Conservation (phyloP, 1,140 invertebrate species). For the Saccostrea echinata region DNA sequence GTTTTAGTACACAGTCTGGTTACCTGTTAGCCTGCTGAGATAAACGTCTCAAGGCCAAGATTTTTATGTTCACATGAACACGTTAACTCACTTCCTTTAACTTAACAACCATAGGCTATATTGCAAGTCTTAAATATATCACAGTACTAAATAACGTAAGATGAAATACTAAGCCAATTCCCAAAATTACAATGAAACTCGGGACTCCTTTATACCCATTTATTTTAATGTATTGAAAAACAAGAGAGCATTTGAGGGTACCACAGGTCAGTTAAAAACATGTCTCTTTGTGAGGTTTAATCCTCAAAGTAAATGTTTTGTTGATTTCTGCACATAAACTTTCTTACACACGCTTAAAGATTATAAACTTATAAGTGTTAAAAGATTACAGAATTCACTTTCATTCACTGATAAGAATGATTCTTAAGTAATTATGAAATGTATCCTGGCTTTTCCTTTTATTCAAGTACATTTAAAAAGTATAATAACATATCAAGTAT, state of each 20-base stretch:
- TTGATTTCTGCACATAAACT: conserved; percentile 32
- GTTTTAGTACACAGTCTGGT: too few species aligned
- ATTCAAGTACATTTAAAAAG: neutral
- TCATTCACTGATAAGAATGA: neutral
- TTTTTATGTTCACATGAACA: conserved; percentile 2
- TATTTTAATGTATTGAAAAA: neutral
- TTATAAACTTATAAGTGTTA: neutral
- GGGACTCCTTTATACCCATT: neutral
- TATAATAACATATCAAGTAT: too few species aligned
- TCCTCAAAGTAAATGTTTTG: conserved; percentile 32
- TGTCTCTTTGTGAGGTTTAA: neutral
- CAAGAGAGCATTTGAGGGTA: neutral
- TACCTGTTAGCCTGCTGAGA: neutral
- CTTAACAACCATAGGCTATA: neutral
- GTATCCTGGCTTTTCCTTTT: conserved; percentile 19
- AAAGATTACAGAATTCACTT: conserved; percentile 26
- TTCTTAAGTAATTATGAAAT: neutral
- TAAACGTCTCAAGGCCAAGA: neutral
- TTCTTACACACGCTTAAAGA: neutral
- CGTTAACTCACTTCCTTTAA: conserved; percentile 12
- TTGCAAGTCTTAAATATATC: neutral
- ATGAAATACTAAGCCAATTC: neutral
- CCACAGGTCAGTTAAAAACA: neutral
- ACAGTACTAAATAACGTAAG: neutral
- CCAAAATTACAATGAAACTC: neutral